Conservation (phyloP, 2,888 invertebrate species). For the Cotesia congregata region DNA sequence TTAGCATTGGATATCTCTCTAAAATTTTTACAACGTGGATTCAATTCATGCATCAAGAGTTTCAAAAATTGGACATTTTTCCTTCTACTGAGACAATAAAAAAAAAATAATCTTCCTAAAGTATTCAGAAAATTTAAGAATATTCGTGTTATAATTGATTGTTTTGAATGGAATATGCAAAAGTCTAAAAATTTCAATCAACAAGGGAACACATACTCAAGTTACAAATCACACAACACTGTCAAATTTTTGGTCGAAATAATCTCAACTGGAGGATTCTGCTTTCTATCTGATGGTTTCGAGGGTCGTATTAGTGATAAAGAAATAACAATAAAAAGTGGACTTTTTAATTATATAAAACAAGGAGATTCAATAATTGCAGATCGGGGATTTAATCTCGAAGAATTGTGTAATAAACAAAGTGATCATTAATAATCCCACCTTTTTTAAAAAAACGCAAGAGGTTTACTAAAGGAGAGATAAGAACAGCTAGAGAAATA, state of each 20-base stretch:
- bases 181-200: conserved; percentile 18
- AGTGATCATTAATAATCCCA: too few relatives aligned
- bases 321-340: conserved; percentile 39
- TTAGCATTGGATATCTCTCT: background rate
- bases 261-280: conserved; percentile 47
- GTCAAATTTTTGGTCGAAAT: conserved; percentile 49
- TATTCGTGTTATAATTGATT: conserved; percentile 29
- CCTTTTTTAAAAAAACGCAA: too few relatives aligned
- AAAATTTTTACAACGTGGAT: conserved; percentile 16
- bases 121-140: conserved; percentile 25
- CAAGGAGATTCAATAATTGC: conserved; percentile 48
- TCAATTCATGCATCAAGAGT: background rate
- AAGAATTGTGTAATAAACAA: conserved; percentile 42
- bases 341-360: conserved; percentile 39
- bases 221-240: conserved; percentile 43
- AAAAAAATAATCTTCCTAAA: background rate
- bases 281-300: conserved; percentile 46
- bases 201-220: conserved; percentile 25
- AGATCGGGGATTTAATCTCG: conserved; percentile 50
- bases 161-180: conserved; percentile 17
- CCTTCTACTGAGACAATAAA: background rate
- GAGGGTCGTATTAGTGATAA: conserved; percentile 47
- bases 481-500: conserved; percentile 38
- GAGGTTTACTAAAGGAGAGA: too few relatives aligned
- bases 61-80: background rate